A percentile compares a stretch with the other conserved stretches of the same genome.
Evolutionary conservation across 2,888 invertebrate genomes (phyloP).

Genomic region (Heterodera filipjevi): DNA sequence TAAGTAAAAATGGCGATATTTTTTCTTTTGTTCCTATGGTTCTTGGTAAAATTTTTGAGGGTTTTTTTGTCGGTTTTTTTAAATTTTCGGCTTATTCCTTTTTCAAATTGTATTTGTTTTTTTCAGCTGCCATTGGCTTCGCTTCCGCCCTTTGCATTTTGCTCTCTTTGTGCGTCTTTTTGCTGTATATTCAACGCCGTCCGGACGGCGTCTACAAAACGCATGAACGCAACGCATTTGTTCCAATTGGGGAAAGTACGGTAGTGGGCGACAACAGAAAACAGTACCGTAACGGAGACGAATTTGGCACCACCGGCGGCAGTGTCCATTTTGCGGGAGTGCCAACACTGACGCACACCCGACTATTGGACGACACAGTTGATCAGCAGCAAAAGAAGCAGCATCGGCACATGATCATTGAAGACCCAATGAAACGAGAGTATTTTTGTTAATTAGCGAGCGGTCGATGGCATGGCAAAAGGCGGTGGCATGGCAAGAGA

Average conservation of each 20-base stretch:
- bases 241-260: neutral
- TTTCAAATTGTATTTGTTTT: too few relatives aligned
- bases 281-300: neutral
- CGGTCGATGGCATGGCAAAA: too few relatives aligned
- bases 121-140: constrained; percentile 53
- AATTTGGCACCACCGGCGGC: neutral
- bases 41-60: too few relatives aligned
- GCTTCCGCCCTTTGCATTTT: constrained; percentile 45
- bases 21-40: too few relatives aligned
- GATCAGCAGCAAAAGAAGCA: neutral
- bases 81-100: too few relatives aligned
- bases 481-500: neutral
- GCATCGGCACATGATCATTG: neutral
- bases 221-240: constrained; percentile 37
- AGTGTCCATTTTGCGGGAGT: neutral
- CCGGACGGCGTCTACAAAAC: constrained; percentile 65
- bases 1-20: too few relatives aligned
- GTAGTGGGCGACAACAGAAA: neutral
- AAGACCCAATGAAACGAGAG: neutral
- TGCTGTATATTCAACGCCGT: constrained; percentile 57
- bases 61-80: too few relatives aligned
- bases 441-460: neutral
- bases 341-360: neutral
- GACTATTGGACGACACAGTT: neutral
- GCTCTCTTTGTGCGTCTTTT: constrained; percentile 47